phyloP scores from a whole-genome alignment of 1,140 invertebrate species.

The Scaptodrosophila lebanonensis region DNA sequence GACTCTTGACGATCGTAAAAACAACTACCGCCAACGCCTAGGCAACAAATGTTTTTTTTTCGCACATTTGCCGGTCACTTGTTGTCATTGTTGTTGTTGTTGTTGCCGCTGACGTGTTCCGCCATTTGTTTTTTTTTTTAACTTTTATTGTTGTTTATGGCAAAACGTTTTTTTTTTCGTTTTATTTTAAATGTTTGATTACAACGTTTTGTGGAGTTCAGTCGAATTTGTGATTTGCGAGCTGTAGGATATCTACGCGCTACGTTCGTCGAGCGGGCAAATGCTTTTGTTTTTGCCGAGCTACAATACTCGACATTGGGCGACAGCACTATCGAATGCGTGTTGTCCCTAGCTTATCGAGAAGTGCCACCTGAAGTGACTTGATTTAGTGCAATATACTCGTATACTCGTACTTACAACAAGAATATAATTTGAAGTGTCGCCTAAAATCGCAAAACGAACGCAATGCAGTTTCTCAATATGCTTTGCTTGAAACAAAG shows the following conservation, averaged over 20 bases:
- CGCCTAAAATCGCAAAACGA: slow-evolving; percentile 1
- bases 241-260: slow-evolving; percentile 48
- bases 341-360: not conserved
- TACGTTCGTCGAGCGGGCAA: slow-evolving; percentile 10
- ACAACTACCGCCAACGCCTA: slow-evolving; percentile 13
- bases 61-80: slow-evolving; percentile 8
- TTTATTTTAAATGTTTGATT: slow-evolving; percentile 76
- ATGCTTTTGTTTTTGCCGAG: slow-evolving; percentile 6
- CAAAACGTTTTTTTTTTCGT: slow-evolving; percentile 49
- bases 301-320: not conserved
- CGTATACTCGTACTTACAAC: not conserved
- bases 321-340: not conserved
- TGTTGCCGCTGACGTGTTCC: slow-evolving; percentile 48
- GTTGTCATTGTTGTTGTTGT: slow-evolving; percentile 4
- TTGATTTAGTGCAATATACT: slow-evolving; percentile 3
- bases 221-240: slow-evolving; percentile 73
- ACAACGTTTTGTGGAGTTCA: slow-evolving; percentile 75
- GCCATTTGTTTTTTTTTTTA: slow-evolving; percentile 72
- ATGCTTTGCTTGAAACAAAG: slow-evolving; percentile 64
- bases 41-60: slow-evolving; percentile 34
- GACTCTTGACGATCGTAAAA: no score
- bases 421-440: slow-evolving; percentile 3
- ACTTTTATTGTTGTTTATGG: slow-evolving; percentile 74
- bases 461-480: slow-evolving; percentile 56
- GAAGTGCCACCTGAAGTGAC: slow-evolving; percentile 2